Evolutionary conservation across 2,888 invertebrate species (phyloP).

Genomic region (Steinernema hermaphroditum): DNA sequence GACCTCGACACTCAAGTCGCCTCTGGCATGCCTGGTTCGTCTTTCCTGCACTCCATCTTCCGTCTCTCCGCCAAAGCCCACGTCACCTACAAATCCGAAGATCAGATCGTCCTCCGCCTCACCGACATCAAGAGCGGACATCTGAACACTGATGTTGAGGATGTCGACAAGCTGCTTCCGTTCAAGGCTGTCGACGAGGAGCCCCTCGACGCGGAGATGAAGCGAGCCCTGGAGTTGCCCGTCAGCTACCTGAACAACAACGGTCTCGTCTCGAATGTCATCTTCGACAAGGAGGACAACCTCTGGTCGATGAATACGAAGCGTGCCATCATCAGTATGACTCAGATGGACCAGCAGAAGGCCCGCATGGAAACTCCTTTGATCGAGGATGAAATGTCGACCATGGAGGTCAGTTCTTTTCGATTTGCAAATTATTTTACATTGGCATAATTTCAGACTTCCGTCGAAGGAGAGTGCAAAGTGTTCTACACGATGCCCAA

Average conservation of each 20-base stretch:
- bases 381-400: conserved; percentile 35
- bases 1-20: neutral
- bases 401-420: conserved; percentile 36
- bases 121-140: neutral
- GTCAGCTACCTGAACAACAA: neutral
- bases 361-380: conserved; percentile 4
- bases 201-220: neutral
- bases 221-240: neutral
- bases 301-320: conserved; percentile 63
- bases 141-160: neutral
- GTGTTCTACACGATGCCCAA: conserved; percentile 45
- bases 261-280: neutral
- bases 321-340: conserved; percentile 60
- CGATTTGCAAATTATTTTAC: neutral
- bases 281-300: neutral
- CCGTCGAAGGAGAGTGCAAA: conserved; percentile 61
- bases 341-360: conserved; percentile 51
- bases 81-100: neutral
- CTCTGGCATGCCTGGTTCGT: conserved; percentile 3
- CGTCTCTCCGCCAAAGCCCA: neutral
- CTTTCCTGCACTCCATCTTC: neutral
- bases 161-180: neutral
- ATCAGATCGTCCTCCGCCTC: neutral
- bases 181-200: neutral
- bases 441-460: conserved; percentile 39